Evolutionary conservation across 2,113 vertebrate genomes (phyloP).

Genomic region (Lepus americanus): DNA sequence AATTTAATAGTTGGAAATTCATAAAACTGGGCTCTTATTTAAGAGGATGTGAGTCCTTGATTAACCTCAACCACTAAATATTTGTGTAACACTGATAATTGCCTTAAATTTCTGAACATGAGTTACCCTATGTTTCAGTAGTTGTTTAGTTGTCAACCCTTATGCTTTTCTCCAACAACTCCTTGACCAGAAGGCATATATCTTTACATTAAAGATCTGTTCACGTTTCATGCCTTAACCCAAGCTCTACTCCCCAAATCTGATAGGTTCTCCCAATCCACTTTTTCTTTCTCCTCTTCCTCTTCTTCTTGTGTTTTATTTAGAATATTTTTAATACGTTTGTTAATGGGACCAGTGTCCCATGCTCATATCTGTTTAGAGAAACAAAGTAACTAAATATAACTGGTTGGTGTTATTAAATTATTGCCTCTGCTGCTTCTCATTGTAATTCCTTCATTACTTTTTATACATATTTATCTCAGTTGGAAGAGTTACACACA

Average conservation of each 20-base stretch:
- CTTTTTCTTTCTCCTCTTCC: not conserved
- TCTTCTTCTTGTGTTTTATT: not conserved
- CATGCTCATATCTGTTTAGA: not conserved
- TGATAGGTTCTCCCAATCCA: not conserved
- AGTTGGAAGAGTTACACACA: not conserved
- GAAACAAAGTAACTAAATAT: not conserved
- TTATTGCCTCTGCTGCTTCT: not conserved
- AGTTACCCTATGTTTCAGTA: not conserved
- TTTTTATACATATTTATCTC: conserved; percentile 23
- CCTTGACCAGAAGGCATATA: not conserved
- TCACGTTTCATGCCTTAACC: not conserved
- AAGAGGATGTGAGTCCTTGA: not conserved
- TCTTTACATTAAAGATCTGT: not conserved
- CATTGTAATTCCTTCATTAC: not conserved
- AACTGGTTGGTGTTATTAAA: not conserved
- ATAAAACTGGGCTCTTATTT: not conserved
- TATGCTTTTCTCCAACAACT: not conserved
- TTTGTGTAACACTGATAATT: not conserved
- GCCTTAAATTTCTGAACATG: not conserved
- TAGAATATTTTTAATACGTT: not conserved
- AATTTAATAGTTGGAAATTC: not conserved
- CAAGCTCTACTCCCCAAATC: not conserved
- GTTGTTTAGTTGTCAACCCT: not conserved
- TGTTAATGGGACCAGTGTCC: not conserved
- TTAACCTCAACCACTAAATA: conserved; percentile 3